A percentile compares a stretch with the other conserved stretches of the same genome.
Evolutionary conservation across 1,140 invertebrate species (phyloP).

Genomic region (Diabrotica undecimpunctata): DNA sequence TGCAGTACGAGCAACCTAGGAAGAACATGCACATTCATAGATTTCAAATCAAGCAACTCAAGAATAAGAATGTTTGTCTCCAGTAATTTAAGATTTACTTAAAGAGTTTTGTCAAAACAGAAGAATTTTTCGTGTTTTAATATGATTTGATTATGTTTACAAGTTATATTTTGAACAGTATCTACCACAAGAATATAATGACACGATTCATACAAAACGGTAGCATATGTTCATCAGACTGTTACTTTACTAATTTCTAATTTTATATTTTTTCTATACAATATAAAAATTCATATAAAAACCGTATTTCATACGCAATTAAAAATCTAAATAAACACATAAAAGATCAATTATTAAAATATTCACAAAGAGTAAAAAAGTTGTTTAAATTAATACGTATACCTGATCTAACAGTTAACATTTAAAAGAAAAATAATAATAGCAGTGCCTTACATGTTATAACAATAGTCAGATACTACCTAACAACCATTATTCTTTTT

Average conservation of each 20-base stretch:
- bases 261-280: conserved; percentile 13
- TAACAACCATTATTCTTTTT: not conserved
- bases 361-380: not conserved
- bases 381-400: too few species aligned
- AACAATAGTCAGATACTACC: conserved; percentile 7
- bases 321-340: not conserved
- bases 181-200: too few species aligned
- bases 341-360: not conserved
- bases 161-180: too few species aligned
- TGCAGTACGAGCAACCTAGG: too few species aligned
- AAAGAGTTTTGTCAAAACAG: too few species aligned
- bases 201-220: not conserved
- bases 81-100: too few species aligned
- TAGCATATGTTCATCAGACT: conserved; percentile 6
- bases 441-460: conserved; percentile 6
- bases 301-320: not conserved
- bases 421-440: conserved; percentile 3
- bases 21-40: too few species aligned
- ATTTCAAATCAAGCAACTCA: too few species aligned
- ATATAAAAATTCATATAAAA: conserved; percentile 3
- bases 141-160: too few species aligned
- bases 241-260: conserved; percentile 15
- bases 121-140: too few species aligned
- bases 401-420: conserved; percentile 5
- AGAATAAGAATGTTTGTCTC: too few species aligned